phyloP scores from a whole-genome alignment of 92 coral and sea anemone species.

The Epizoanthus ramosus region DNA sequence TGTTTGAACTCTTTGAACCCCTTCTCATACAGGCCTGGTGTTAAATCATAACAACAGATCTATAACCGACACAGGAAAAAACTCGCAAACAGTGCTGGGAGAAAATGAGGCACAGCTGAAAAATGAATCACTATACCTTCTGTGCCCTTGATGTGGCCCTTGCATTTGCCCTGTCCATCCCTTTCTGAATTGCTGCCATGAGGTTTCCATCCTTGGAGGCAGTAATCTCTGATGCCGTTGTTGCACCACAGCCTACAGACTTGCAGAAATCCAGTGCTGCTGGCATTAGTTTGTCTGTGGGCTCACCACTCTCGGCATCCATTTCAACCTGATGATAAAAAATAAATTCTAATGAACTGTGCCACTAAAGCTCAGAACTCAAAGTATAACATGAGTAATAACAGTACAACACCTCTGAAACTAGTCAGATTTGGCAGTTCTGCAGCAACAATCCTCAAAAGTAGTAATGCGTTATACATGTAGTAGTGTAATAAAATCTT shows the following conservation, averaged over 20 bases:
- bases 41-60: no score
- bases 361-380: neutral
- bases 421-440: no score
- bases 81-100: neutral
- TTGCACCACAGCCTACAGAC: conserved; percentile 73
- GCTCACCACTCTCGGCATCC: conserved; percentile 79
- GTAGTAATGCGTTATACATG: no score
- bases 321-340: conserved; percentile 67
- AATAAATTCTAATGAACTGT: neutral
- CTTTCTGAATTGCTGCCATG: conserved; percentile 88
- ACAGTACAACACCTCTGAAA: no score
- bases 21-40: no score
- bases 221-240: conserved; percentile 75
- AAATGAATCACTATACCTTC: conserved; percentile 49
- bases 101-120: neutral
- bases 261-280: conserved; percentile 74
- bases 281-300: conserved; percentile 74
- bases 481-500: no score
- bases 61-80: no score
- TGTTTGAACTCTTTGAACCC: no score
- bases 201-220: conserved; percentile 77
- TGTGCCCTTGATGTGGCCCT: conserved; percentile 81
- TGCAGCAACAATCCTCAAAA: neutral
- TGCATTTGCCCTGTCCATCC: conserved; percentile 73
- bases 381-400: neutral